phyloP scores from a whole-genome alignment of 2,797 vertebrate species.

The Chromobotia macracanthus region DNA sequence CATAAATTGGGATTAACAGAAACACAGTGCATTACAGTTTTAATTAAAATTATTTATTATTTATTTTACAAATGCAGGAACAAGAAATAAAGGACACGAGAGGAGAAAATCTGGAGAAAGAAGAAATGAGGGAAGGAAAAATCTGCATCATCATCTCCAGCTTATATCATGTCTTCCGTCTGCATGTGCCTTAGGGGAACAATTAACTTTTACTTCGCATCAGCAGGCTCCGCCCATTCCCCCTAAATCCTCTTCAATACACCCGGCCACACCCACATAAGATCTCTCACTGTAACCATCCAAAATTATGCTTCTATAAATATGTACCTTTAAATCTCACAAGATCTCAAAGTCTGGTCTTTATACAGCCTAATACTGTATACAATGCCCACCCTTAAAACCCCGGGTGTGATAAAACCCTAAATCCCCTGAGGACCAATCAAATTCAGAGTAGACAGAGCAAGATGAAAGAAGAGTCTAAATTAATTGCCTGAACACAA shows the following conservation, averaged over 20 bases:
- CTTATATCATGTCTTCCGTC: constrained; percentile 71
- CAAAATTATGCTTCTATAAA: constrained; percentile 39
- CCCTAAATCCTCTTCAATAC: constrained; percentile 55
- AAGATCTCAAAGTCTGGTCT: constrained; percentile 12
- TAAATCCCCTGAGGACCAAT: constrained; percentile 31
- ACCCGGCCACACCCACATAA: constrained; percentile 60
- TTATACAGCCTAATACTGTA: constrained; percentile 23
- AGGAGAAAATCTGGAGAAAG: constrained; percentile 3
- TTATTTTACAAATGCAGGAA: constrained; percentile 62
- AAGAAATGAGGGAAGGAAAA: constrained; percentile 46
- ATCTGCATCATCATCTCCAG: constrained; percentile 73
- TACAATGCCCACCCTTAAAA: constrained; percentile 15
- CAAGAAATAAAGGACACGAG: constrained; percentile 37
- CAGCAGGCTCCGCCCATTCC: constrained; percentile 66
- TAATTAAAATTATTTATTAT: constrained; percentile 71
- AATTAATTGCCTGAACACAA: constrained; percentile 56
- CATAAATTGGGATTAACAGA: constrained; percentile 69
- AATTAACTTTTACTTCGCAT: constrained; percentile 83
- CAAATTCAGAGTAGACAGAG: constrained; percentile 41
- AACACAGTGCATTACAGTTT: constrained; percentile 64
- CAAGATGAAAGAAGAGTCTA: constrained; percentile 50
- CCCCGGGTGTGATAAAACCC: constrained; percentile 19
- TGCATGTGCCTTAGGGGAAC: constrained; percentile 75
- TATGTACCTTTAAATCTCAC: constrained; percentile 15
- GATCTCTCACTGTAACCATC: constrained; percentile 35